A percentile compares a stretch with the other conserved stretches of the same genome.
Evolutionary conservation across 2,113 vertebrate species (phyloP).

Genomic region (Halichoeres trimaculatus): DNA sequence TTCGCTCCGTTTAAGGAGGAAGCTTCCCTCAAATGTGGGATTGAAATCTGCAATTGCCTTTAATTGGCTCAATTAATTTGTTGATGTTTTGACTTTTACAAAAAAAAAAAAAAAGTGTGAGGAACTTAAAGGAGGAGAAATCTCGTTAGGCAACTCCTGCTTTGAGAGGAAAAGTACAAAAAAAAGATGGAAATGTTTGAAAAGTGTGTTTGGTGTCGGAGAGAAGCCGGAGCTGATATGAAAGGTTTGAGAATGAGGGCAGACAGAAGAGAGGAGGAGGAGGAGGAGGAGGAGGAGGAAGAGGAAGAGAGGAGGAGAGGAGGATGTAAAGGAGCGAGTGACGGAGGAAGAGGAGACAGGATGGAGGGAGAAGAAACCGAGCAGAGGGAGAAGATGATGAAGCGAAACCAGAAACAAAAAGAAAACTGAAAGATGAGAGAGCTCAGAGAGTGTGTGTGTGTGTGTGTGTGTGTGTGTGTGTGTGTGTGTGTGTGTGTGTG

Average conservation of each 20-base stretch:
- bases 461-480: too few relatives aligned
- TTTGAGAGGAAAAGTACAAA: not conserved
- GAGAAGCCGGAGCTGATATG: not conserved
- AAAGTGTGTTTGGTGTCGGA: not conserved
- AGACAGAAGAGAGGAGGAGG: slow-evolving; percentile 1
- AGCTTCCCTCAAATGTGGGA: not conserved
- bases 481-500: too few relatives aligned
- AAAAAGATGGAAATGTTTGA: too few relatives aligned
- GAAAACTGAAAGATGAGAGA: slow-evolving; percentile 41
- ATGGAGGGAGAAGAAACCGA: slow-evolving; percentile 14
- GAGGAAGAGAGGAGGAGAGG: too few relatives aligned
- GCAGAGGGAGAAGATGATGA: slow-evolving; percentile 25
- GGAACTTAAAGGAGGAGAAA: too few relatives aligned
- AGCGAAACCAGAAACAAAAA: slow-evolving; percentile 42
- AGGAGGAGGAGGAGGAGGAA: not conserved
- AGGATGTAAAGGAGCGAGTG: slow-evolving; percentile 10
- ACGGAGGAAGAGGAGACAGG: slow-evolving; percentile 11
- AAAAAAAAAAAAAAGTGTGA: not conserved
- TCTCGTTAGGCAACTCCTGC: not conserved
- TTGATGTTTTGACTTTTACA: slow-evolving; percentile 4
- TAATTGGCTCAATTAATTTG: slow-evolving; percentile 1
- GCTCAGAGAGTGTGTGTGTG: slow-evolving; percentile 2
- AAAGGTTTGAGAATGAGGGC: slow-evolving; percentile 41
- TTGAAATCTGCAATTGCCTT: not conserved
- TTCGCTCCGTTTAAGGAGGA: not conserved